Base-by-base conservation (phyloP, 2,888 invertebrate genomes). In the Oasisia sp. region DNA sequence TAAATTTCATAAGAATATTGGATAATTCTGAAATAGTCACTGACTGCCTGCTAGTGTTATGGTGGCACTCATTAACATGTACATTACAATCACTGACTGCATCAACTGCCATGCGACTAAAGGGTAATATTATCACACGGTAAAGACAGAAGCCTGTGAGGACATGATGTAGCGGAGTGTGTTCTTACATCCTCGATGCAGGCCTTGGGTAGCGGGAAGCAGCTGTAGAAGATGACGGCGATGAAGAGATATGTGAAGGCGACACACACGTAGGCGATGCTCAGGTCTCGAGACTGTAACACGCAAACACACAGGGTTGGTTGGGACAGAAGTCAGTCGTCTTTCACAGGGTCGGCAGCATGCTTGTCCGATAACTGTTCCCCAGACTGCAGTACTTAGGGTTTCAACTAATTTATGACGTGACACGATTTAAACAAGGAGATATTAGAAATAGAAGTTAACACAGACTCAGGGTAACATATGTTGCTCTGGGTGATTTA, bases 161-260 rank as follows among this genome's bases (percentile, higher is more conserved):
- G 50, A 50, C n/a, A n/a, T 27, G 32, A 14, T 91, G 14, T 91
- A 91, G n/a, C 44, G n/a, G 32, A 89, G 32, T 32, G 32, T 19
- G 32, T 92, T 97, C 98, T 98, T 97, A 99, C 99, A 96, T 99
- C 99, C 97, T 98, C 98, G 93, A 99, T 98, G 95, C 99, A 99
- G 1, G 97, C 97, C 96, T 99, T 98, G n/a, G 97, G 97, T 90
- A 98, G 96, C 0, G 99, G 99, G 95, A 99, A 99, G 92, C 98
- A 97, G 38, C 98, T 96, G 96, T 98, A 99, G 96, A 99, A 98
- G 2, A 97, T 96, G 2, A 97, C 97, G 8, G 98, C 99, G 92
- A 99, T 97, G 93, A 98, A 96, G 0, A 98, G 97, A 96, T 99
- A 99, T 0, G 99, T 99, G 27, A 97, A 94, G 0, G 98, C 98